phyloP scores from a whole-genome alignment of 2,113 vertebrate species.

The Miniopterus natalensis region DNA sequence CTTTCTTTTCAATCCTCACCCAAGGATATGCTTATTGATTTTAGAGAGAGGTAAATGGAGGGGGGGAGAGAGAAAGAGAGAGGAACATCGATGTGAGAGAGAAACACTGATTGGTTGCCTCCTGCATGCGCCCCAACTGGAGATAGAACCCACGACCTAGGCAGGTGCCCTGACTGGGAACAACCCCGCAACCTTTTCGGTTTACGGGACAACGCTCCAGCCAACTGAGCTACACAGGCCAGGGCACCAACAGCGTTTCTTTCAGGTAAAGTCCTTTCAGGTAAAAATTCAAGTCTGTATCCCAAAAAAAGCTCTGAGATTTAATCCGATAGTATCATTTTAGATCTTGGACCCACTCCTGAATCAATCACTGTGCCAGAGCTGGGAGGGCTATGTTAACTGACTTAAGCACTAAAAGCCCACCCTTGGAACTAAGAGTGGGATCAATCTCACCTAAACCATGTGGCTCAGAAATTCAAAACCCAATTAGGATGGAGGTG shows the following conservation, averaged over 20 bases:
- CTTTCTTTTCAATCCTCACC: no score
- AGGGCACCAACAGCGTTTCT: not conserved
- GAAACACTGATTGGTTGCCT: not conserved
- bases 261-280: slow-evolving; percentile 19
- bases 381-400: not conserved
- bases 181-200: no score
- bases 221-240: not conserved
- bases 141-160: no score
- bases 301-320: not conserved
- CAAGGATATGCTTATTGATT: not conserved
- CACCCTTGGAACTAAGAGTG: not conserved
- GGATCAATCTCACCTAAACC: slow-evolving; percentile 11
- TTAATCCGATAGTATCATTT: slow-evolving; percentile 36
- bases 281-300: slow-evolving; percentile 12
- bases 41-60: not conserved
- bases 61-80: not conserved
- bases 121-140: not conserved
- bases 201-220: not conserved
- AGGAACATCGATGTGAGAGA: not conserved
- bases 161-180: not conserved
- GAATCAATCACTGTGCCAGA: not conserved
- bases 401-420: not conserved
- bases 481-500: not conserved
- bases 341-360: not conserved
- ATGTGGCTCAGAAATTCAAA: slow-evolving; percentile 27